Conservation (phyloP, 2,888 invertebrate species). For the Deilephila elpenor region DNA sequence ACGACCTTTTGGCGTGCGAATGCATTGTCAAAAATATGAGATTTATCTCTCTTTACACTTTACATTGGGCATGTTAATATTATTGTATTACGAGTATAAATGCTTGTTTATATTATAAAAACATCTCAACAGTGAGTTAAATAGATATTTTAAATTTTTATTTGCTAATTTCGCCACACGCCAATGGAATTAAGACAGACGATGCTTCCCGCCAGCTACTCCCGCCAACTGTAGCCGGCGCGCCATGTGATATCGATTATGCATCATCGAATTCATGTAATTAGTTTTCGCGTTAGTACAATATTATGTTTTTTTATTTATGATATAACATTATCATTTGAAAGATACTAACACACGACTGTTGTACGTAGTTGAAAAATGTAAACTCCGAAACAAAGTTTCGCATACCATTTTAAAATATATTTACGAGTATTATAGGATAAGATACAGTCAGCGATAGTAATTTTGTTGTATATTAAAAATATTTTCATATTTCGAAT, state of each 20-base stretch:
- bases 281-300: slow-evolving; percentile 62
- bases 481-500: slow-evolving; percentile 77
- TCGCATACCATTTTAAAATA: slow-evolving; percentile 39
- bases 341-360: slow-evolving; percentile 54
- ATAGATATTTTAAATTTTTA: too few species aligned
- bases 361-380: slow-evolving; percentile 61
- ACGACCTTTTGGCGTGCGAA: too few species aligned
- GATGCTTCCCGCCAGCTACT: not conserved
- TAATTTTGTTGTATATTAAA: slow-evolving; percentile 65
- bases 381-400: slow-evolving; percentile 54
- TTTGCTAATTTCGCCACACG: too few species aligned
- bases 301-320: slow-evolving; percentile 64
- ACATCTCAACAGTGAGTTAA: too few species aligned
- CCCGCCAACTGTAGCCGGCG: slow-evolving; percentile 6
- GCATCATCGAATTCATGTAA: slow-evolving; percentile 53
- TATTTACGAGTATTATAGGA: slow-evolving; percentile 60
- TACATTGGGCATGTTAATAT: too few species aligned
- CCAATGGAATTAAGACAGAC: too few species aligned
- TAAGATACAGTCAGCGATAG: slow-evolving; percentile 64
- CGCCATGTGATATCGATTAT: slow-evolving; percentile 53
- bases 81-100: too few species aligned
- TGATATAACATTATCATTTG: slow-evolving; percentile 52
- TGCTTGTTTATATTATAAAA: too few species aligned
- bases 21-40: too few species aligned
- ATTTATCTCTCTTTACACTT: too few species aligned